Percentiles rank a stretch among this genome's conserved stretches.
Conservation (phyloP, 2,797 vertebrate species). For the Sitta carolinensis region DNA sequence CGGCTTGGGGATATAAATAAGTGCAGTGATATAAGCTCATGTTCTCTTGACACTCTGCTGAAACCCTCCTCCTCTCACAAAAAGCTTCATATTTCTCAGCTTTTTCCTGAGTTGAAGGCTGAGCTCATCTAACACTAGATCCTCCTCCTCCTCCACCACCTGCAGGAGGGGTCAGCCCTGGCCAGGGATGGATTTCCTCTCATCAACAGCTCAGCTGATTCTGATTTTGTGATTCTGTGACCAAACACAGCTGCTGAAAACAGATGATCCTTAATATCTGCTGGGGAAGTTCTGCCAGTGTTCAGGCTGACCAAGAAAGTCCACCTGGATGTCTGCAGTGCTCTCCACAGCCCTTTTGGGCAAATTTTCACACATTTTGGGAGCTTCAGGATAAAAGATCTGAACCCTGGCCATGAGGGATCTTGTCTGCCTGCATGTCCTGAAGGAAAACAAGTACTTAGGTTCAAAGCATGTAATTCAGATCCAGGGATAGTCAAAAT, state of each 20-base stretch:
- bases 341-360: background rate
- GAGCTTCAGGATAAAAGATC: background rate
- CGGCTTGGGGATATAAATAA: slow-evolving; percentile 53
- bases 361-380: background rate
- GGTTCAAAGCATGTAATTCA: background rate
- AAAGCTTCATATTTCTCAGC: slow-evolving; percentile 18
- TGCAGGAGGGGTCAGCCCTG: background rate
- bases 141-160: background rate
- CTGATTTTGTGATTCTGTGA: background rate
- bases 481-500: background rate
- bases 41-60: slow-evolving; percentile 62
- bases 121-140: background rate
- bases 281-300: background rate
- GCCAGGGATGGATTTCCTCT: background rate
- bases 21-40: slow-evolving; percentile 47
- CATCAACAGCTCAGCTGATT: background rate
- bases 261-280: background rate
- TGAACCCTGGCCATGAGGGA: background rate
- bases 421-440: background rate
- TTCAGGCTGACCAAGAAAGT: background rate
- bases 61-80: slow-evolving; percentile 21
- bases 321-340: background rate
- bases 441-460: background rate
- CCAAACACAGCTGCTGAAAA: background rate
- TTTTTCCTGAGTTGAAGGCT: slow-evolving; percentile 9